phyloP scores from a whole-genome alignment of 2,797 vertebrate species.

The Ceryle rudis region DNA sequence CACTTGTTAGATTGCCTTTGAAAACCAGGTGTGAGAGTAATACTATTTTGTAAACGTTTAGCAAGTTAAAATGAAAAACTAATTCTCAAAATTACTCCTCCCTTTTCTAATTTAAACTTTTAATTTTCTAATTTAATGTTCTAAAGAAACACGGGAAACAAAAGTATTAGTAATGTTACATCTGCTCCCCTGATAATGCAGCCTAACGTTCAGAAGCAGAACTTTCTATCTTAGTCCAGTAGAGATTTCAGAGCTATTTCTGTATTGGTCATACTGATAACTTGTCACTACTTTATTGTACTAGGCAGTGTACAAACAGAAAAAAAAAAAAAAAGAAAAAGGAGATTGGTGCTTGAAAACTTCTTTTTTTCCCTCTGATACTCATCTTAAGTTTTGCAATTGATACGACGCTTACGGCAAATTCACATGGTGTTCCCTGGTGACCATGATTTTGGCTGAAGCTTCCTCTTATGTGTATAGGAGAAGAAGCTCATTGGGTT shows the following conservation, averaged over 20 bases:
- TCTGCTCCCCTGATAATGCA: not conserved
- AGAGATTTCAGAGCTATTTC: not conserved
- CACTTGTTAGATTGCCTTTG: not conserved
- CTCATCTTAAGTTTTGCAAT: not conserved
- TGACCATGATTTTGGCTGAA: not conserved
- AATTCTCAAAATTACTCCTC: not conserved
- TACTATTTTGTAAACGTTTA: not conserved
- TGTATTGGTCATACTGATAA: not conserved
- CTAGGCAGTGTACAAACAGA: not conserved
- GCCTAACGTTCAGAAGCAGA: not conserved
- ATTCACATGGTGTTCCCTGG: not conserved
- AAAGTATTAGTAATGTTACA: not conserved
- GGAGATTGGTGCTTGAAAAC: not conserved
- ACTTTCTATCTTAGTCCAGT: not conserved
- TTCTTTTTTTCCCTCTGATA: not conserved
- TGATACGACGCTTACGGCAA: not conserved
- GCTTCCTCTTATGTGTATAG: fast-evolving
- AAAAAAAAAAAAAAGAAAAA: not conserved
- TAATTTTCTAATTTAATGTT: not conserved
- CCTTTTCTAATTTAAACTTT: not conserved
- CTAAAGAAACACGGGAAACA: not conserved
- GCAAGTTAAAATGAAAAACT: not conserved
- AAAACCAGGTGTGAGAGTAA: not conserved
- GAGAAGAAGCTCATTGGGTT: not conserved
- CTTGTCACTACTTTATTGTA: not conserved